phyloP scores from a whole-genome alignment of 1,140 invertebrate genomes.

The Bradysia coprophila region DNA sequence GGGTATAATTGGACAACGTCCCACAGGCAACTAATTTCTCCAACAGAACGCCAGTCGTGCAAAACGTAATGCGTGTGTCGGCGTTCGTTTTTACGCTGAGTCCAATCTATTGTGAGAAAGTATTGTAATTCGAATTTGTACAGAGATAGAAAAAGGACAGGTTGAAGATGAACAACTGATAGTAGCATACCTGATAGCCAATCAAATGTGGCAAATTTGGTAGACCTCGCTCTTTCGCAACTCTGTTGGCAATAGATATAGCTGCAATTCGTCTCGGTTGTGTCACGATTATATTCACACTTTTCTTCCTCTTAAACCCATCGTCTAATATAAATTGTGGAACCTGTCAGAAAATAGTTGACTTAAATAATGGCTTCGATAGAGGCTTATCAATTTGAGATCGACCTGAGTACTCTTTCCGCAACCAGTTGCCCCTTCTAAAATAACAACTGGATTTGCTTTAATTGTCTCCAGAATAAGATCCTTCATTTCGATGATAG shows the following conservation, averaged over 20 bases:
- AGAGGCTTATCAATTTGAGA: neutral
- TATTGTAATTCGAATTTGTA: too few species aligned
- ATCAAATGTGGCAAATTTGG: too few species aligned
- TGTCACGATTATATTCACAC: slow-evolving; percentile 58
- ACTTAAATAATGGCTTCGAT: neutral
- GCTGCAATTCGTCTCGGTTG: slow-evolving; percentile 76
- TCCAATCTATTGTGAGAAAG: too few species aligned
- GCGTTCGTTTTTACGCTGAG: neutral
- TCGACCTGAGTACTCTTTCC: neutral
- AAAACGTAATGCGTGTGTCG: slow-evolving; percentile 71
- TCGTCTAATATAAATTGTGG: slow-evolving; percentile 64
- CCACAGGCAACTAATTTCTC: slow-evolving; percentile 48
- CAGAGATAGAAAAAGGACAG: too few species aligned
- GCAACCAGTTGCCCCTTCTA: neutral
- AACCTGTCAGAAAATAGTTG: slow-evolving; percentile 37
- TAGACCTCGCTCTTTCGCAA: slow-evolving; percentile 63
- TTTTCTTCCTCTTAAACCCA: slow-evolving; percentile 23
- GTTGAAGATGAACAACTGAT: too few species aligned
- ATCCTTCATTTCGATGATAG: neutral
- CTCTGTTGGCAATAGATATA: slow-evolving; percentile 60
- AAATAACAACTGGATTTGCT: neutral
- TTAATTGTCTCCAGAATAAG: neutral
- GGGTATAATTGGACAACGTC: slow-evolving; percentile 55
- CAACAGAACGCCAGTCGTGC: slow-evolving; percentile 63
- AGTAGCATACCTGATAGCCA: too few species aligned